These are phyloP conservation scores for Dyspetes luteomarginatus DNA, from an alignment of 2,888 invertebrate species.

Conservation along the genomic window DNA sequence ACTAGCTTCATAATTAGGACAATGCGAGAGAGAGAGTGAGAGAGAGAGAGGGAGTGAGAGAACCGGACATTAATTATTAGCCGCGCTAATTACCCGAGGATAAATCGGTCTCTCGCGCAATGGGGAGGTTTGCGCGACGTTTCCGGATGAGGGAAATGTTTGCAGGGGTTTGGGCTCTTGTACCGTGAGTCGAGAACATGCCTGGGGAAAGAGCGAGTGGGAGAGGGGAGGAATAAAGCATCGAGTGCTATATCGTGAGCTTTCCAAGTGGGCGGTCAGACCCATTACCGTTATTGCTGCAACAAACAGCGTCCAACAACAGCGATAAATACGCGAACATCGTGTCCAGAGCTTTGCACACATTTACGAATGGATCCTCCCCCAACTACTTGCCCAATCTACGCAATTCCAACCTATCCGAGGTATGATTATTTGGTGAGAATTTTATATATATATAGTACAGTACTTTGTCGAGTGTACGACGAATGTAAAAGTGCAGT, in stretches of 20 bases:
- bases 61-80: slow-evolving; percentile 82
- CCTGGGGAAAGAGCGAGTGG: slow-evolving; percentile 50
- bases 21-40: slow-evolving; percentile 76
- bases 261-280: slow-evolving; percentile 70
- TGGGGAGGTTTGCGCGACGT: slow-evolving; percentile 49
- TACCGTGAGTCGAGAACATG: slow-evolving; percentile 44
- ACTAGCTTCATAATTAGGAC: slow-evolving; percentile 81
- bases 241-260: slow-evolving; percentile 49
- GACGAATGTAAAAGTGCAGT: neutral
- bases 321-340: slow-evolving; percentile 79
- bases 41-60: slow-evolving; percentile 69
- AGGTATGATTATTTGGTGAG: slow-evolving; percentile 79
- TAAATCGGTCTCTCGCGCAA: slow-evolving; percentile 76
- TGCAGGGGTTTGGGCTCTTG: neutral
- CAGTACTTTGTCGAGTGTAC: slow-evolving; percentile 9
- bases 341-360: slow-evolving; percentile 60
- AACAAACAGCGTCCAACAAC: slow-evolving; percentile 82
- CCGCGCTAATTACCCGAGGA: slow-evolving; percentile 83
- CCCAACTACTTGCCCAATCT: slow-evolving; percentile 8
- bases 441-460: slow-evolving; percentile 15
- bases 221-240: slow-evolving; percentile 61
- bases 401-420: slow-evolving; percentile 68
- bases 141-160: slow-evolving; percentile 35
- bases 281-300: slow-evolving; percentile 83
- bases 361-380: slow-evolving; percentile 63